Evolutionary conservation across 2,113 vertebrate species (phyloP), one percentile per base, ranked within the genome.

Genomic region (Rhinopomastus cyanomelas): DNA sequence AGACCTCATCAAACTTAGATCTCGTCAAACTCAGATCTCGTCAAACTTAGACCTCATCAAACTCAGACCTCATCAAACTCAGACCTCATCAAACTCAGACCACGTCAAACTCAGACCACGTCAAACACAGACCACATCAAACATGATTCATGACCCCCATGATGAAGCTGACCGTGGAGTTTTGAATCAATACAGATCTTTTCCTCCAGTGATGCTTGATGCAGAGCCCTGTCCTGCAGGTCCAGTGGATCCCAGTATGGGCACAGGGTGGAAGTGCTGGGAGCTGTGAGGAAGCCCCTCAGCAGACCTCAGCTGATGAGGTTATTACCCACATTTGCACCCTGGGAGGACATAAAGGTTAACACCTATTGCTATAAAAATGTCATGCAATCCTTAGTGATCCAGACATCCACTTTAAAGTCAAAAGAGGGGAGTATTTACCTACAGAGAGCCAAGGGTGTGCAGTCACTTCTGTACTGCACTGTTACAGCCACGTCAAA

Each of bases 141-240:
- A n/a, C 39, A 3, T 3, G 7, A 32, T 57, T 18, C 57, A 55
- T 23, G 3, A 0, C 16, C 19, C 18, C 3, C 3, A 26, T 4
- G 4, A 0, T 16, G 66, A 49, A 48, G 71, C 16, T 30, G 61
- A 46, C 9, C 57, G 4, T 7, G 1, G 1, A 1, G 1, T 12
- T 26, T 13, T 6, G 26, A 19, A 9, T 29, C 21, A 21, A 26
- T 8, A 15, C 1, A 16, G 34, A 25, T 12, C 48, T 46, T 36
- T 11, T 14, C 17, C 32, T 39, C 12, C 39, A 2, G 42, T 0
- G 11, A 21, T 8, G 49, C 30, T n/a, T 20, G 0, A 9, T 1
- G 0, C 1, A 2, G 48, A 42, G 12, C 49, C 51, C 0, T 0
- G 17, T 16, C 37, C 29, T 0, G 49, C 26, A 8, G 52, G 18